These are phyloP conservation scores for Lycocorax pyrrhopterus DNA, from an alignment of 2,113 vertebrate species.

Conservation along the genomic window DNA sequence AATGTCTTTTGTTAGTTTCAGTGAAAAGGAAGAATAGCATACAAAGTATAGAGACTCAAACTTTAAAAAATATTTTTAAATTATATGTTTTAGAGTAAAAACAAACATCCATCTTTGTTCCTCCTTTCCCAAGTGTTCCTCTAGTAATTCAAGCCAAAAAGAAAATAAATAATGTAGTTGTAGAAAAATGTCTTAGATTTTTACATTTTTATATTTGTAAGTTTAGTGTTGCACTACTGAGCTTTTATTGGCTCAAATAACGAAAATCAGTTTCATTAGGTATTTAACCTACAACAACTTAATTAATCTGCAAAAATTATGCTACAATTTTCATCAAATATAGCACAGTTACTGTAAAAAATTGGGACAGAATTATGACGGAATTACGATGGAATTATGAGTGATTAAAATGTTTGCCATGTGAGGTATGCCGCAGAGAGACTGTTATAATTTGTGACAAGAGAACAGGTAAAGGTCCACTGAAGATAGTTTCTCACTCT, in stretches of 20 bases:
- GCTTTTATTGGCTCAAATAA: background rate
- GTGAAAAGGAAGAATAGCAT: constrained; percentile 28
- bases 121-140: background rate
- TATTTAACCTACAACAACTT: background rate
- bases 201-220: background rate
- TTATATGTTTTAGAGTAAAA: constrained; percentile 34
- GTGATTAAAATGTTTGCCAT: background rate
- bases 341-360: background rate
- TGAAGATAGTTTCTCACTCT: background rate
- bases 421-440: background rate
- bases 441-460: background rate
- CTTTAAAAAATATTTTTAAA: constrained; percentile 43
- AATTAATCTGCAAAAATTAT: background rate
- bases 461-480: background rate
- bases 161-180: background rate
- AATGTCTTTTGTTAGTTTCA: constrained; percentile 56
- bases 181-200: background rate
- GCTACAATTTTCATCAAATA: background rate
- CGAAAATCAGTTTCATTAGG: background rate
- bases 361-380: background rate
- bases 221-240: background rate
- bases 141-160: background rate
- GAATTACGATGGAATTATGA: background rate
- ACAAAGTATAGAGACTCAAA: background rate
- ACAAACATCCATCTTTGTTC: background rate